These are phyloP conservation scores for Pionites leucogaster DNA, from an alignment of 2,113 vertebrate species.

Conservation along the genomic window DNA sequence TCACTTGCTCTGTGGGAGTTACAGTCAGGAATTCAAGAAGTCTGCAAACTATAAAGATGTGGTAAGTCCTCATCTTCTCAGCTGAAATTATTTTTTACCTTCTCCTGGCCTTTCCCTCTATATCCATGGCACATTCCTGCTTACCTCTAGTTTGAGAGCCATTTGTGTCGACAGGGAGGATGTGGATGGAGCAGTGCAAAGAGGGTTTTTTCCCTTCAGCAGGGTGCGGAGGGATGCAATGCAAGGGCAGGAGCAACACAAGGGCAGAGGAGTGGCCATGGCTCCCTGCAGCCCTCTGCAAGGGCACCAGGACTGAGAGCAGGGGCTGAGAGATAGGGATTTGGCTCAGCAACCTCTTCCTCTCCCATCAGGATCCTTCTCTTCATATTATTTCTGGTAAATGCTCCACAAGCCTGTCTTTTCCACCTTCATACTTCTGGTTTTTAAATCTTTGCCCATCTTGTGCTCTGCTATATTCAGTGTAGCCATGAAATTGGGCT, in stretches of 20 bases:
- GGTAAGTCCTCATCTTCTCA: not conserved
- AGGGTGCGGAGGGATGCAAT: not conserved
- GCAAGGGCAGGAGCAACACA: not conserved
- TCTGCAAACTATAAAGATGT: not conserved
- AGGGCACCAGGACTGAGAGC: not conserved
- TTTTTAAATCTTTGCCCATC: not conserved
- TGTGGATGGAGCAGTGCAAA: not conserved
- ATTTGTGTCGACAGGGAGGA: not conserved
- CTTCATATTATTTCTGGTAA: not conserved
- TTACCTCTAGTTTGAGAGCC: not conserved
- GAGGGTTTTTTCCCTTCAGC: not conserved
- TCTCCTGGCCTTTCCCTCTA: not conserved
- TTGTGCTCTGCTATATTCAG: not conserved
- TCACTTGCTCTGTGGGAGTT: constrained; percentile 13
- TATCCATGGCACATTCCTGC: not conserved
- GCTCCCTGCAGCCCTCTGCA: not conserved
- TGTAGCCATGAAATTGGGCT: not conserved
- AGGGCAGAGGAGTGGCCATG: not conserved
- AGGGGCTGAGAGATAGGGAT: not conserved
- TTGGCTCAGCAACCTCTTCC: not conserved
- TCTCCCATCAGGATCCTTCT: not conserved
- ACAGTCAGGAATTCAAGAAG: not conserved
- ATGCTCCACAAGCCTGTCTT: not conserved
- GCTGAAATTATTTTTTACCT: not conserved
- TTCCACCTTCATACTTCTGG: not conserved